Conservation (phyloP, 2,113 vertebrate genomes). For the Megalops atlanticus region DNA sequence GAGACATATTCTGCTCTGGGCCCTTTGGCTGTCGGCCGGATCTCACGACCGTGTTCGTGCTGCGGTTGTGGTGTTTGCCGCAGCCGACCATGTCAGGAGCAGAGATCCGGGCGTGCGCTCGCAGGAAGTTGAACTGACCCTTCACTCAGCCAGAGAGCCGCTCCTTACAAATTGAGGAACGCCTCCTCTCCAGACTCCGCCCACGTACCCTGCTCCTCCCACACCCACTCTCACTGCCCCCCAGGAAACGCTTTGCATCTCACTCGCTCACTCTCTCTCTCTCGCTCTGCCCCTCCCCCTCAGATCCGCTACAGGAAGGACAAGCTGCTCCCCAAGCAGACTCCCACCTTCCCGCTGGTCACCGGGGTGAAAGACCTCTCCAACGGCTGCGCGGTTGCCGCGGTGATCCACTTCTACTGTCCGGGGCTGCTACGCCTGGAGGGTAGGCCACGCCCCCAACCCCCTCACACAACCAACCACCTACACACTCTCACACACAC, state of each 20-base stretch:
- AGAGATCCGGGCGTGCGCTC: too few species aligned
- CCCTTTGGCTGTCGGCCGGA: not conserved
- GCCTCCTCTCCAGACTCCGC: not conserved
- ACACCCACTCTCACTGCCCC: not conserved
- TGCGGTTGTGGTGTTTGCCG: not conserved
- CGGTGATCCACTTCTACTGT: slow-evolving; percentile 84
- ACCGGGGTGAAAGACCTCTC: slow-evolving; percentile 82
- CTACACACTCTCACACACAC: not conserved
- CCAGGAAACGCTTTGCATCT: not conserved
- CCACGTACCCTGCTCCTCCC: not conserved
- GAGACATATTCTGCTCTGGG: not conserved
- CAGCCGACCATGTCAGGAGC: too few species aligned
- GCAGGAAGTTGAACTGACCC: too few species aligned
- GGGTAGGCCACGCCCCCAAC: slow-evolving; percentile 62
- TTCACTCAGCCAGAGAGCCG: too few species aligned
- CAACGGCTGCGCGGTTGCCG: slow-evolving; percentile 84
- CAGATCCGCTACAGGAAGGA: slow-evolving; percentile 92
- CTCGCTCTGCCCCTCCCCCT: slow-evolving; percentile 6
- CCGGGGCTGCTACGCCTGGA: slow-evolving; percentile 79
- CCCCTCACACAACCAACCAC: not conserved
- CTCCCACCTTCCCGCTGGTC: slow-evolving; percentile 81
- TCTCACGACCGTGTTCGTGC: not conserved
- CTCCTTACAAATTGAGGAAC: not conserved
- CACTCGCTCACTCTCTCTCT: slow-evolving; percentile 10
- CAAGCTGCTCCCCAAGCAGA: slow-evolving; percentile 80